A percentile compares a stretch with the other conserved stretches of the same genome.
These are phyloP conservation scores for Catocala nupta DNA, from an alignment of 2,888 invertebrate species.

Conservation along the genomic window DNA sequence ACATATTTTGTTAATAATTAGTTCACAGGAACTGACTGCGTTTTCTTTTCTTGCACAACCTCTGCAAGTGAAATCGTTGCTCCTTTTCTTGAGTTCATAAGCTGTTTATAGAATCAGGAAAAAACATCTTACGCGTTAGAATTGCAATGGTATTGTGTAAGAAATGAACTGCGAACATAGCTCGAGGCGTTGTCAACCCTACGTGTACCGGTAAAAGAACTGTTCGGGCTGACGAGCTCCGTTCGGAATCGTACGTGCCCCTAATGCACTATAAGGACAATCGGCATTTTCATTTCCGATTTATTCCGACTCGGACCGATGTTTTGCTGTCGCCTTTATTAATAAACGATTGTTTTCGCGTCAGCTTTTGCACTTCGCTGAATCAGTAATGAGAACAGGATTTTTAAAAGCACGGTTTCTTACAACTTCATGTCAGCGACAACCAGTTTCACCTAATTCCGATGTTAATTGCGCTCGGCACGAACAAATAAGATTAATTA, in stretches of 20 bases:
- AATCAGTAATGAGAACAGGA: slow-evolving; percentile 75
- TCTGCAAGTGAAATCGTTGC: slow-evolving; percentile 3
- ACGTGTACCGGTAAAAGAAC: slow-evolving; percentile 51
- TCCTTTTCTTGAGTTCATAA: background rate
- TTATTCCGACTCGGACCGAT: slow-evolving; percentile 59
- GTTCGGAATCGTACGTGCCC: slow-evolving; percentile 61
- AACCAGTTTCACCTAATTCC: slow-evolving; percentile 78
- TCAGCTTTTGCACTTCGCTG: slow-evolving; percentile 84
- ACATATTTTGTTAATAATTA: too few relatives aligned
- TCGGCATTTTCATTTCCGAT: slow-evolving; percentile 66
- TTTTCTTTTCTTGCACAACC: background rate
- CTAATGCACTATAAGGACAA: slow-evolving; percentile 70
- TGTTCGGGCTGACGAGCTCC: slow-evolving; percentile 47
- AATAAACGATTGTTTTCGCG: slow-evolving; percentile 81
- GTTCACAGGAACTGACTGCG: too few relatives aligned
- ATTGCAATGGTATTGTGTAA: slow-evolving; percentile 22
- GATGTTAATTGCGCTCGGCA: slow-evolving; percentile 71
- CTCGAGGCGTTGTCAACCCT: slow-evolving; percentile 35
- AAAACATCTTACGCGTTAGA: slow-evolving; percentile 17
- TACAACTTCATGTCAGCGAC: slow-evolving; percentile 57
- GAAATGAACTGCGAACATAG: slow-evolving; percentile 16
- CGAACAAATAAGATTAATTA: slow-evolving; percentile 79
- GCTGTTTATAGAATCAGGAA: slow-evolving; percentile 8
- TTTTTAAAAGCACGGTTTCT: slow-evolving; percentile 67
- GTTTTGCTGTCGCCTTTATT: slow-evolving; percentile 71